Base-by-base conservation (phyloP, 1,140 invertebrate species). In the Asobara japonica region DNA sequence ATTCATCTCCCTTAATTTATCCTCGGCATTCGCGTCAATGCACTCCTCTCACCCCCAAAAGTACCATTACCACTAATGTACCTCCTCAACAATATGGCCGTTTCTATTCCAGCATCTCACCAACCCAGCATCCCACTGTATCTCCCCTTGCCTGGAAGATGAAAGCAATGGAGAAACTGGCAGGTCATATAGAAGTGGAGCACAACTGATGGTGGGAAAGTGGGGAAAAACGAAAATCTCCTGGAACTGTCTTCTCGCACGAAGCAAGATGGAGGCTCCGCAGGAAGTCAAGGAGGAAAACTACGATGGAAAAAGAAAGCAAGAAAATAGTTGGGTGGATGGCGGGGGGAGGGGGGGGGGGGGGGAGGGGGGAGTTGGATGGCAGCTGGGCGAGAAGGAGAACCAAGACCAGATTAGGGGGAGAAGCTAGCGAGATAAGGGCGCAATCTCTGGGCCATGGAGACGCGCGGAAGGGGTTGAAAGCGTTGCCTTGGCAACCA, bases 401-500 rank as follows among this genome's bases (percentile, higher is more conserved):
- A 66, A 72, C 30, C 29, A 64, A 61, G 65, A 73, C 31, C 3
- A 71, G 65, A 73, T 29, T 30, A 62, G 31, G 45, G 36, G 45
- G 41, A 65, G 38, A 51, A 65, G 45, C 25, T 13, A 13, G 70
- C 72, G 69, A 81, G 79, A 81, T 81, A 80, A 80, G 79, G 74
- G 79, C 80, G 78, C 80, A 81, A 85, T 79, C 79, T 79, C 78
- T 76, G 77, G 65, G 73, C 27, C 48, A 65, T 68, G 69, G 38
- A 65, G 56, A 38, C 45, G 60, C 33, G 51, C 64, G 71, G 69
- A 77, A 73, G 74, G 76, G 76, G 76, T 77, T 75, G 74, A 75
- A 71, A 36, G 30, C 60, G 74, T 77, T 75, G 74, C 76, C 60
- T 30, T 72, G 67, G 76, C 74, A 77, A 77, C 76, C 68, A 29